Conservation (phyloP, 2,888 invertebrate species). For the Erpobdella octoculata region DNA sequence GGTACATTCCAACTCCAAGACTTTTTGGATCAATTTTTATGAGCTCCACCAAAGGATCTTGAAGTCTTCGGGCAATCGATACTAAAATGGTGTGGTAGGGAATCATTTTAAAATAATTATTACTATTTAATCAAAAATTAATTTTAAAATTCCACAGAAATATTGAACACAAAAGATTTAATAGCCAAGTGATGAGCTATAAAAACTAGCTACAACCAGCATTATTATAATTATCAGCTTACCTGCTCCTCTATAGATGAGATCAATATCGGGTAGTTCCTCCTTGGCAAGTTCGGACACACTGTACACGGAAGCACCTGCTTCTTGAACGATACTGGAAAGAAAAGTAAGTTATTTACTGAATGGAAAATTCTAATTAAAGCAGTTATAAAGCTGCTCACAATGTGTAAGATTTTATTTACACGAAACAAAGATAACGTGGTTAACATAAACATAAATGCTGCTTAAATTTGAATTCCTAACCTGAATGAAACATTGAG, state of each 20-base stretch:
- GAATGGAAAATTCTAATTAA: neutral
- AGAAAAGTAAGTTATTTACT: neutral
- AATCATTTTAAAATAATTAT: neutral
- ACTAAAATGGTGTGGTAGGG: constrained; percentile 43
- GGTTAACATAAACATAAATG: neutral
- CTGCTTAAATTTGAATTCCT: neutral
- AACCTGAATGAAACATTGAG: constrained; percentile 58
- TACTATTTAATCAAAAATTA: neutral
- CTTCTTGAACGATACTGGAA: constrained; percentile 77
- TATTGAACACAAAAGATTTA: too few species aligned
- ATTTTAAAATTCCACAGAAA: neutral
- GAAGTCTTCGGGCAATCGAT: constrained; percentile 72
- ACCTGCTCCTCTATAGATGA: constrained; percentile 72
- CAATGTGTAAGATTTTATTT: too few species aligned
- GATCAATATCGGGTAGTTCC: constrained; percentile 77
- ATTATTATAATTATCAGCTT: constrained; percentile 31
- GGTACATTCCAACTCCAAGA: constrained; percentile 87
- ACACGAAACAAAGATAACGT: too few species aligned
- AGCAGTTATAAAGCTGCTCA: neutral
- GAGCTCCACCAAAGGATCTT: constrained; percentile 81
- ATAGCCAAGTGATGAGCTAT: constrained; percentile 1
- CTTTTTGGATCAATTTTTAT: constrained; percentile 88
- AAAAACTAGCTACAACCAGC: neutral
- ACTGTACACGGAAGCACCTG: constrained; percentile 86
- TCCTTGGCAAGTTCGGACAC: constrained; percentile 71